Conservation (phyloP, 1,140 invertebrate genomes). For the Magallana ariakensis region DNA sequence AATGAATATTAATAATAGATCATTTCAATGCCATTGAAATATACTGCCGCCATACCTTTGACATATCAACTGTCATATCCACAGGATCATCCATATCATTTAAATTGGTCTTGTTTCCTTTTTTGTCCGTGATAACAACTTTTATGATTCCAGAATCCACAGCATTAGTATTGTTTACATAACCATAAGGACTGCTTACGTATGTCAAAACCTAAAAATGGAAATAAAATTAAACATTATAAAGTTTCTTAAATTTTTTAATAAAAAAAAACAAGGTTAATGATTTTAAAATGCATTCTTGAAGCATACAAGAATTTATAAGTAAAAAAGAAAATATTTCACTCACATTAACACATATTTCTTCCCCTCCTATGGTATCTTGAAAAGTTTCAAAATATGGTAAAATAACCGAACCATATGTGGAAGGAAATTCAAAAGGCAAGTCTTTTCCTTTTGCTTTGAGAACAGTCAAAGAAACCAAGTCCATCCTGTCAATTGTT, state of each 20-base stretch:
- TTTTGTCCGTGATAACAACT: slow-evolving; percentile 23
- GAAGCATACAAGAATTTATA: background rate
- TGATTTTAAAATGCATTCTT: too few species aligned
- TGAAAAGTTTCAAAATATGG: slow-evolving; percentile 49
- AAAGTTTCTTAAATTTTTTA: background rate
- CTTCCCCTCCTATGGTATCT: slow-evolving; percentile 27
- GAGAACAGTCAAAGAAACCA: slow-evolving; percentile 9
- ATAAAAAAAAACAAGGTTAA: too few species aligned
- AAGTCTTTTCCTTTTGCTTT: slow-evolving; percentile 40
- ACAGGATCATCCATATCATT: slow-evolving; percentile 37
- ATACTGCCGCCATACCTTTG: background rate
- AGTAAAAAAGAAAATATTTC: background rate
- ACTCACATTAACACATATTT: slow-evolving; percentile 25
- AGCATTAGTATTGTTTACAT: slow-evolving; percentile 32
- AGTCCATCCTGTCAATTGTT: background rate
- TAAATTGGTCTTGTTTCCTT: background rate
- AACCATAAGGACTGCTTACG: slow-evolving; percentile 36
- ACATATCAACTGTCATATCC: slow-evolving; percentile 24
- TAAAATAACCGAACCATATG: background rate
- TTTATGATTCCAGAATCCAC: slow-evolving; percentile 35
- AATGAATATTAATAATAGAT: too few species aligned
- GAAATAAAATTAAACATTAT: background rate
- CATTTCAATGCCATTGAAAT: too few species aligned
- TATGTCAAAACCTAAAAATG: slow-evolving; percentile 35
- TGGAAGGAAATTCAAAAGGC: background rate